Base-by-base conservation (phyloP, 2,113 vertebrate species). In the Rhinogobius similis region DNA sequence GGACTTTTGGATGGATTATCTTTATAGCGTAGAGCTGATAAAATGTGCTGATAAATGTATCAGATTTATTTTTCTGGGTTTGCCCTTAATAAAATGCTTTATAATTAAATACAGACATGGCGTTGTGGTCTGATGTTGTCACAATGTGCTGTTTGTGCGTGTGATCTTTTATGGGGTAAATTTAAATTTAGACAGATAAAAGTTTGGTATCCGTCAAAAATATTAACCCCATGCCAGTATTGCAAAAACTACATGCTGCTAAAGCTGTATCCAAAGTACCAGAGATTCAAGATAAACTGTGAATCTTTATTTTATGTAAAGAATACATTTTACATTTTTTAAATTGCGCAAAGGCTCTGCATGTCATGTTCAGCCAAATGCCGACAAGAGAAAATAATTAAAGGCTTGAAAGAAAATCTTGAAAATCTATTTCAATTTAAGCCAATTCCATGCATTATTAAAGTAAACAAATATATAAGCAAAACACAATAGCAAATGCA, bases 401-500 rank as follows among this genome's bases (percentile, higher is more conserved):
- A 23, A 52, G 48, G 9, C 10, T 23, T 23, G 48, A 23, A 23
- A 23, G 10, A 23, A 52, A 52, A 52, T 48, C 44, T 48, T 48
- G 44, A 23, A 53, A 53, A 53, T 26, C 10, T 13, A 55, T 52
- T 21, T n/a, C 2, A 24, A 55, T 13, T 55, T 24, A 55, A 55
- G 52, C 52, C 52, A 58, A 24, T 29, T 56, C 23, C 76, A 84
- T 79, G 73, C 75, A 76, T 64, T 64, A 50, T 67, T 29, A 62
- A 65, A 5, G 68, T n/a, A 72, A 53, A 46, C n/a, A 13, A 59
- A 70, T 56, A 43, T 29, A 44, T 63, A 29, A 56, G 73, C 43
- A 72, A 76, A 84, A 81, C 41, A 71, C 71, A 65, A 73, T 0
- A 75, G 83, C 65, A 72, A 76, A 84, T 73, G 56, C 77, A 59